Evolutionary conservation across 2,113 vertebrate species (phyloP).

Genomic region (Tretioscincus oriximinensis): DNA sequence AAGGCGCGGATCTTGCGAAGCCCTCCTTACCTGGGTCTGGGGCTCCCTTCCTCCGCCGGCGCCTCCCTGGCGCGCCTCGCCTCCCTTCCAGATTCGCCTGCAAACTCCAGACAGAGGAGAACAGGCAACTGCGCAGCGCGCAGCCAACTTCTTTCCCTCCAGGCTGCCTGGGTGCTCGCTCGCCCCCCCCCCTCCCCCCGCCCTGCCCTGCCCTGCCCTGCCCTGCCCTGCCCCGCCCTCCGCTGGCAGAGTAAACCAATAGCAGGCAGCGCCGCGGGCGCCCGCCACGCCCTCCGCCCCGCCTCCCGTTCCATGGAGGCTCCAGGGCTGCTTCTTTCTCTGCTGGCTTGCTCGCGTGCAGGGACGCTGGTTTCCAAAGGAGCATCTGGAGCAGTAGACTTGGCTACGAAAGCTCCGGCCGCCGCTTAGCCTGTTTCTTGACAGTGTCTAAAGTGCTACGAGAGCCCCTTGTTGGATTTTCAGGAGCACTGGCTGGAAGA

Average conservation of each 20-base stretch:
- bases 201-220: constrained; percentile 38
- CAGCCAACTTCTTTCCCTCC: constrained; percentile 22
- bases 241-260: constrained; percentile 54
- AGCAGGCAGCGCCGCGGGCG: constrained; percentile 2
- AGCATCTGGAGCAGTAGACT: too few species aligned
- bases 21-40: not conserved
- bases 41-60: not conserved
- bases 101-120: constrained; percentile 10
- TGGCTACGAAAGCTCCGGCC: too few species aligned
- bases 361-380: too few species aligned
- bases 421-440: too few species aligned
- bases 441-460: too few species aligned
- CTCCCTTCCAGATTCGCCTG: not conserved
- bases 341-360: too few species aligned
- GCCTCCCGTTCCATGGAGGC: too few species aligned
- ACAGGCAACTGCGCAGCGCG: not conserved
- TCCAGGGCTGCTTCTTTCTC: too few species aligned
- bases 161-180: too few species aligned
- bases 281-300: too few species aligned
- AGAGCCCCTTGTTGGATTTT: not conserved
- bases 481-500: not conserved
- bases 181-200: not conserved
- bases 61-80: not conserved
- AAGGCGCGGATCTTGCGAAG: too few species aligned
- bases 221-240: constrained; percentile 47